Percentiles rank a stretch among this genome's conserved stretches.
Conservation (phyloP, 2,797 vertebrate genomes). For the Gorsachius magnificus region DNA sequence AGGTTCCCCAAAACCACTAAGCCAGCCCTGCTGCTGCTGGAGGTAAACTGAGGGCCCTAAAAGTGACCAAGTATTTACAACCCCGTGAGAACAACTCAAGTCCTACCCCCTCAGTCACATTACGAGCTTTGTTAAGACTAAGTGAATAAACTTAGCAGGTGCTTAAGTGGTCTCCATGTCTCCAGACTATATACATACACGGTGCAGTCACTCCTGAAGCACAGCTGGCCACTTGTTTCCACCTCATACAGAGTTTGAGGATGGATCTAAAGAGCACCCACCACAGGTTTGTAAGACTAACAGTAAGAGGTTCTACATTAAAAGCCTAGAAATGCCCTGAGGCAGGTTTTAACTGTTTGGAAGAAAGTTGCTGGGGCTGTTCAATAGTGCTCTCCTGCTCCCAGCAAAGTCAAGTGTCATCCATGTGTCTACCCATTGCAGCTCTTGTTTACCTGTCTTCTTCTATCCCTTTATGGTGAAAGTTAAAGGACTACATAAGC, state of each 20-base stretch:
- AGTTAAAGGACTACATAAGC: not conserved
- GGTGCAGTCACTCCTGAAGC: not conserved
- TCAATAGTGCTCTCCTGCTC: not conserved
- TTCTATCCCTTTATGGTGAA: not conserved
- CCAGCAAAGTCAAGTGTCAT: not conserved
- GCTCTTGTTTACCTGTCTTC: not conserved
- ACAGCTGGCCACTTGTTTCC: not conserved
- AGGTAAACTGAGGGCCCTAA: not conserved
- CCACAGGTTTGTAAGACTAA: not conserved
- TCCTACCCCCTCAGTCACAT: not conserved
- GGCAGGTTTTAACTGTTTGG: not conserved
- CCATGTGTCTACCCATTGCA: not conserved
- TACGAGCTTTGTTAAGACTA: not conserved
- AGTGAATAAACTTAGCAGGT: not conserved
- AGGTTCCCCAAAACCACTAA: not conserved
- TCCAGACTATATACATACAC: not conserved
- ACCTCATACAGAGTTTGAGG: not conserved
- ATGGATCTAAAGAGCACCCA: not conserved
- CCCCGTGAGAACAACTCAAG: not conserved
- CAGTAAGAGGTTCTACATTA: not conserved
- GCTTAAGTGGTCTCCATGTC: not conserved
- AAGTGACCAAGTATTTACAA: not conserved
- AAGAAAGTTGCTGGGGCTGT: not conserved
- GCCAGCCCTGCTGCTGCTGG: not conserved
- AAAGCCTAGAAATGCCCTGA: not conserved